phyloP scores from a whole-genome alignment of 2,113 vertebrate species.

The Phalacrocorax pelagicus region DNA sequence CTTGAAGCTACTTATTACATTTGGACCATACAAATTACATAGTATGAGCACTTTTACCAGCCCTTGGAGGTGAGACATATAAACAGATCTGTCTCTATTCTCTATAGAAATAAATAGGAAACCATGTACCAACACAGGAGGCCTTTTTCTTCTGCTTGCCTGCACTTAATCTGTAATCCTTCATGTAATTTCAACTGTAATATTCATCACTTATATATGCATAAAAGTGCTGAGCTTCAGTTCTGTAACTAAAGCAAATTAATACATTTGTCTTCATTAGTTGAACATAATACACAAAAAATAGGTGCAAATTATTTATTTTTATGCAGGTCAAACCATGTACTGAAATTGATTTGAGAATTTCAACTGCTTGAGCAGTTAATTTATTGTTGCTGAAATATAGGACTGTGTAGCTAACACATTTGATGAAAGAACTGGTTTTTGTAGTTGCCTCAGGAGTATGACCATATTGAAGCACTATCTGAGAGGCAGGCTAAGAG shows the following conservation, averaged over 20 bases:
- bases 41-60: not conserved
- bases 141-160: conserved; percentile 15
- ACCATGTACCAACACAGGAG: not conserved
- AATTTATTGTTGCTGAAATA: conserved; percentile 51
- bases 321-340: conserved; percentile 51
- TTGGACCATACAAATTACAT: not conserved
- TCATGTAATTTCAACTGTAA: conserved; percentile 57
- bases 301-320: conserved; percentile 59
- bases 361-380: conserved; percentile 38
- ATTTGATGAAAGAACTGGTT: not conserved
- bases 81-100: not conserved
- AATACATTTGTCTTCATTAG: conserved; percentile 74
- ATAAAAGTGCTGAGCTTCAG: conserved; percentile 53
- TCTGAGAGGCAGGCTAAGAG: not conserved
- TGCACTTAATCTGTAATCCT: conserved; percentile 50
- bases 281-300: conserved; percentile 53
- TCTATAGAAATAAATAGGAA: conserved; percentile 30
- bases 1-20: not conserved
- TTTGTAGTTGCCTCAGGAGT: not conserved
- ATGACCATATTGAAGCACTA: not conserved
- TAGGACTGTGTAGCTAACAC: not conserved
- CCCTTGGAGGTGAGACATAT: not conserved
- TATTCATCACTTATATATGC: conserved; percentile 64
- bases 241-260: conserved; percentile 63
- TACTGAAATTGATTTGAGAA: conserved; percentile 60